Evolutionary conservation across 2,113 vertebrate genomes (phyloP), one percentile per base, ranked within the genome.

Genomic region (Saccopteryx bilineata): DNA sequence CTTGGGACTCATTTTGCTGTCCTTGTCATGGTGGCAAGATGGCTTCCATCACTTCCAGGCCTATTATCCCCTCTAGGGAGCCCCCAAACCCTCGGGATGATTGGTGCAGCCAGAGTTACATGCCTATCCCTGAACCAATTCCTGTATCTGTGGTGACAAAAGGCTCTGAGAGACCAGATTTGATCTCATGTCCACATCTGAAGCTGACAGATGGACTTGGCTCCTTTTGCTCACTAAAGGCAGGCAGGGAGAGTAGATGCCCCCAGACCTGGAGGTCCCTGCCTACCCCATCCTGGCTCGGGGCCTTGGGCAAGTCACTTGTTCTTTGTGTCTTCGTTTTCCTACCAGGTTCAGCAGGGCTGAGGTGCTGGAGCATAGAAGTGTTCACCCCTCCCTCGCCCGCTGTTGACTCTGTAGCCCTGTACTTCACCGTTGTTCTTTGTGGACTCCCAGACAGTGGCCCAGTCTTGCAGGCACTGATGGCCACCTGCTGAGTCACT

Each of bases 301-400:
- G 52, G 48, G 17, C 7, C 63, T 78, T 66, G 56, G 82, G 52
- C 48, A 78, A 82, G 28, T 50, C 33, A 12, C 19, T 9, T 5
- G 6, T 21, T 63, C 18, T 72, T 69, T n/a, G 50, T 61, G 26
- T 56, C 86, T 96, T 80, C 10, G 61, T 78, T 93, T 93, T 28
- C 61, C 74, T 52, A 23, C 21, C 3, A 0, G 18, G 31, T 18
- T 75, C 24, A 6, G 61, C 18, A 54, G 74, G 18, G 46, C 9
- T 33, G 76, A 60, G 31, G 14, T 52, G 23, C 23, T n/a, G 28
- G 56, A 66, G 26, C 14, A 6, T n/a, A 28, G 17, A 63, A 28
- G 58, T 11, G 39, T 48, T 15, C 39, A 28, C 9, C 80, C 58
- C 56, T 46, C 48, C 48, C 2, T 21, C 11, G 24, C 14, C 1